Conservation (phyloP, 2,113 vertebrate genomes). For the Ursus arctos region DNA sequence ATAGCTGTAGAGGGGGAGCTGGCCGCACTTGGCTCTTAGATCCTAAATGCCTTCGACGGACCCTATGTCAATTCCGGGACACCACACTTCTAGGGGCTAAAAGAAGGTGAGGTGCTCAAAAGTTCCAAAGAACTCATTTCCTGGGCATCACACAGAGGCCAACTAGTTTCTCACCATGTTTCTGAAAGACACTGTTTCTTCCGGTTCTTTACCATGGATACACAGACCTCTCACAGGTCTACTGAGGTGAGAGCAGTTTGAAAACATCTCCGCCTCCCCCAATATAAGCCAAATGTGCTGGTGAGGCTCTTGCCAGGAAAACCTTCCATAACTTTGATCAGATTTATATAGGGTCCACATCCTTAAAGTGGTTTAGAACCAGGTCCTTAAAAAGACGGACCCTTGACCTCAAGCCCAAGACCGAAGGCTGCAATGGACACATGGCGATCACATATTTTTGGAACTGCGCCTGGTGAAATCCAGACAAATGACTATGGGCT, state of each 20-base stretch:
- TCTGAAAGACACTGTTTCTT: neutral
- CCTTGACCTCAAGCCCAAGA: neutral
- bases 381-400: neutral
- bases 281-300: neutral
- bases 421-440: neutral
- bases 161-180: neutral
- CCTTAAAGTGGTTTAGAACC: neutral
- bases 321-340: neutral
- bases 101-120: neutral
- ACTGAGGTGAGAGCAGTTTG: neutral
- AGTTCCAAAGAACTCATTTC: neutral
- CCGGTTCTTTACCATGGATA: neutral
- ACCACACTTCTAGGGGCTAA: neutral
- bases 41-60: neutral
- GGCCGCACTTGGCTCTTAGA: neutral
- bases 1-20: constrained; percentile 8
- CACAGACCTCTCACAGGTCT: neutral
- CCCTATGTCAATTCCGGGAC: neutral
- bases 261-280: neutral
- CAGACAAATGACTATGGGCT: neutral
- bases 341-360: neutral
- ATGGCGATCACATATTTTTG: neutral
- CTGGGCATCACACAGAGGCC: neutral
- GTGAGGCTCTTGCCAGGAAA: neutral
- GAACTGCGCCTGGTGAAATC: neutral